phyloP scores from a whole-genome alignment of 2,888 invertebrate genomes.

The Diplazon laetatorius region DNA sequence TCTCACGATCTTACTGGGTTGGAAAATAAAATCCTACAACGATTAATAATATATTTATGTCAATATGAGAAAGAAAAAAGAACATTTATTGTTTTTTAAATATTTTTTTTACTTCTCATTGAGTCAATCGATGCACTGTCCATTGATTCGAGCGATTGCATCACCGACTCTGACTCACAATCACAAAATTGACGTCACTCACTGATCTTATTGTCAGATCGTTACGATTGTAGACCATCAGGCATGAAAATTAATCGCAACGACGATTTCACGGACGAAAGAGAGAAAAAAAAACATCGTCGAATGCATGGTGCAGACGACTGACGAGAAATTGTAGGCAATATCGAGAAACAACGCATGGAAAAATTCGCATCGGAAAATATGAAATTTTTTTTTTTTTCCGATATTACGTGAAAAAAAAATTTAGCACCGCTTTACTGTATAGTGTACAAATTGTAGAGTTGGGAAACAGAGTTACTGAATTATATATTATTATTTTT shows the following conservation, averaged over 20 bases:
- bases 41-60: too few relatives aligned
- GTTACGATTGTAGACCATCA: conserved; percentile 12
- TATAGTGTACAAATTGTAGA: background rate
- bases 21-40: background rate
- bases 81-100: too few relatives aligned
- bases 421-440: too few relatives aligned
- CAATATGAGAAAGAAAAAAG: too few relatives aligned
- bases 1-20: too few relatives aligned
- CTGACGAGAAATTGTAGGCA: background rate
- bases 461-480: conserved; percentile 5
- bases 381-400: background rate
- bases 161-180: conserved; percentile 9
- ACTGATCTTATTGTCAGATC: conserved; percentile 16
- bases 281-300: background rate
- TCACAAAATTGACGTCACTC: conserved; percentile 18
- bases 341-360: conserved; percentile 14
- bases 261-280: too few relatives aligned
- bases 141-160: conserved; percentile 7
- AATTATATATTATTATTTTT: too few relatives aligned
- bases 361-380: conserved; percentile 14
- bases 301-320: conserved; percentile 17
- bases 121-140: conserved; percentile 2
- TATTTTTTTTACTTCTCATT: conserved; percentile 11
- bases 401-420: too few relatives aligned
- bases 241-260: conserved; percentile 13